Conservation (phyloP, 2,113 vertebrate species). For the Cephalopterus ornatus region DNA sequence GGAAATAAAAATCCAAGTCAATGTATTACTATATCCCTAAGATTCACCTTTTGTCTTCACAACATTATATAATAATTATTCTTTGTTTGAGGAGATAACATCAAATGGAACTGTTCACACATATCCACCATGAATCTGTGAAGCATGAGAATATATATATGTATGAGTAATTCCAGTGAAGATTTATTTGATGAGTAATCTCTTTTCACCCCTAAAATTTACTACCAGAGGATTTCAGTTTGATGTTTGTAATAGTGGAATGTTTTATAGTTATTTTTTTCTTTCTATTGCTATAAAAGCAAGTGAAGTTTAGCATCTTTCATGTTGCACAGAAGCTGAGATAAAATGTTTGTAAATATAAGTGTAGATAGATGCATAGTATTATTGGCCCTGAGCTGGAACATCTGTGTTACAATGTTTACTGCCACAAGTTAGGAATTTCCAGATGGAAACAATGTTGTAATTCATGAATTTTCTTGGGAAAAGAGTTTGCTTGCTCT, state of each 20-base stretch:
- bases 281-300: background rate
- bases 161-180: background rate
- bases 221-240: background rate
- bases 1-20: background rate
- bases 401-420: background rate
- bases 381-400: background rate
- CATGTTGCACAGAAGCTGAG: background rate
- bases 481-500: background rate
- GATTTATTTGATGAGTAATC: background rate
- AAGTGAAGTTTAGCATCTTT: background rate
- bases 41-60: background rate
- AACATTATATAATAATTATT: background rate
- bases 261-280: background rate
- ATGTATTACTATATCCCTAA: background rate
- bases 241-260: background rate
- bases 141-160: background rate
- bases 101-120: background rate
- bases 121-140: fast-evolving
- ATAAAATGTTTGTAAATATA: background rate
- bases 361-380: background rate
- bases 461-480: background rate
- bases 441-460: background rate
- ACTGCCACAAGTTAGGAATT: background rate
- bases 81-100: background rate
- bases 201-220: background rate